Conservation (phyloP, 53 echinoderm and acorn worm genomes). For the Echinometra lucunter region DNA sequence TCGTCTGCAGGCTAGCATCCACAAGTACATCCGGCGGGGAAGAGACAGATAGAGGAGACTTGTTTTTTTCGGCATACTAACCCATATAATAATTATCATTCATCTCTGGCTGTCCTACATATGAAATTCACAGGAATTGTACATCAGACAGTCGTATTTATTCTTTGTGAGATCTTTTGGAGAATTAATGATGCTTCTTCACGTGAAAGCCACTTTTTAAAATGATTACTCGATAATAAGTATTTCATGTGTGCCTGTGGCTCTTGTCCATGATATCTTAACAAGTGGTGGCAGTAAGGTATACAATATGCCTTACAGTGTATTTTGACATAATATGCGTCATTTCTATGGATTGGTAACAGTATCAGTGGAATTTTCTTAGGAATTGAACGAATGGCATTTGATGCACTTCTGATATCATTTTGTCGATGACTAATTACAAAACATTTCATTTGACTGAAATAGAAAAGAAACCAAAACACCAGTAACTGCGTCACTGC, state of each 20-base stretch:
- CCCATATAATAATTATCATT: constrained; percentile 46
- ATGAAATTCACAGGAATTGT: background rate
- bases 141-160: background rate
- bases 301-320: background rate
- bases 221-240: too few species aligned
- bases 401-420: background rate
- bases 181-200: background rate
- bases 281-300: background rate
- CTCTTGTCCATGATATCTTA: background rate
- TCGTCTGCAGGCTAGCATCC: constrained; percentile 50
- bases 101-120: constrained; percentile 23
- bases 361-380: background rate
- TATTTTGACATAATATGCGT: background rate
- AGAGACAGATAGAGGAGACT: constrained; percentile 29
- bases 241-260: background rate
- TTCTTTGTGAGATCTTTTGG: background rate
- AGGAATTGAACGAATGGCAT: background rate
- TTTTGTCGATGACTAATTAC: background rate
- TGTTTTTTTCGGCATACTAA: constrained; percentile 63
- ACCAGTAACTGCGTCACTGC: background rate
- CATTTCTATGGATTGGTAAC: background rate
- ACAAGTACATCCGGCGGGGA: constrained; percentile 60
- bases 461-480: background rate
- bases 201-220: background rate
- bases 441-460: background rate